Evolutionary conservation across 2,888 invertebrate genomes (phyloP).

Genomic region (Alsophila aescularia): DNA sequence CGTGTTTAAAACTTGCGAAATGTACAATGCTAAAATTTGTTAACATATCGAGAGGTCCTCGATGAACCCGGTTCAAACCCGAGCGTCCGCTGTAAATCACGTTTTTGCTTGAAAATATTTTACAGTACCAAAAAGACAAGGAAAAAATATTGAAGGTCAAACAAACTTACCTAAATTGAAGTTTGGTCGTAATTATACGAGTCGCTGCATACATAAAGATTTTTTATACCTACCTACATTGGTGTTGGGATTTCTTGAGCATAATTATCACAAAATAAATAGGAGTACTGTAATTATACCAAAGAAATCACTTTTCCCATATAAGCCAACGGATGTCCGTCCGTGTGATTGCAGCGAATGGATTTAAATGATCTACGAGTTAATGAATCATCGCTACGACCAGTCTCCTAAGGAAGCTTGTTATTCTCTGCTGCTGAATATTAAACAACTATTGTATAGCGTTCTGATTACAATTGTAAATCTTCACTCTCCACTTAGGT

Average conservation of each 20-base stretch:
- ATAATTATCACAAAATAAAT: no score
- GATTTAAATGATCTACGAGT: conserved; percentile 10
- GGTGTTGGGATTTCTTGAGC: not conserved
- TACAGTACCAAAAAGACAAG: no score
- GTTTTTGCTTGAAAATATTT: no score
- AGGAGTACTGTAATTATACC: no score
- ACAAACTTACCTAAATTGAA: no score
- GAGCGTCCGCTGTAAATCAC: no score
- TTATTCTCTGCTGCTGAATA: conserved; percentile 7
- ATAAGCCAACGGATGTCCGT: conserved; percentile 20
- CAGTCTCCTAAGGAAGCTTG: conserved; percentile 16
- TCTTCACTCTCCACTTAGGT: conserved; percentile 2
- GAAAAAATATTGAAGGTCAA: no score
- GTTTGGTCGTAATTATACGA: no score
- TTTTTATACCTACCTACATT: not conserved
- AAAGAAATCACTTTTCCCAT: conserved; percentile 3
- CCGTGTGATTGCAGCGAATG: conserved; percentile 9
- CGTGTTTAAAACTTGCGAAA: not conserved
- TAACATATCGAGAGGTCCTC: not conserved
- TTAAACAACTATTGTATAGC: conserved; percentile 8
- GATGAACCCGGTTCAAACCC: no score
- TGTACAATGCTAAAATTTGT: not conserved
- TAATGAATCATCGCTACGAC: conserved; percentile 14
- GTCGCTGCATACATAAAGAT: not conserved
- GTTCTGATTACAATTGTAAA: conserved; percentile 14